Percentiles rank a stretch among this genome's conserved stretches.
phyloP scores from a whole-genome alignment of 2,797 vertebrate species.

The Myiotriccus ornatus region DNA sequence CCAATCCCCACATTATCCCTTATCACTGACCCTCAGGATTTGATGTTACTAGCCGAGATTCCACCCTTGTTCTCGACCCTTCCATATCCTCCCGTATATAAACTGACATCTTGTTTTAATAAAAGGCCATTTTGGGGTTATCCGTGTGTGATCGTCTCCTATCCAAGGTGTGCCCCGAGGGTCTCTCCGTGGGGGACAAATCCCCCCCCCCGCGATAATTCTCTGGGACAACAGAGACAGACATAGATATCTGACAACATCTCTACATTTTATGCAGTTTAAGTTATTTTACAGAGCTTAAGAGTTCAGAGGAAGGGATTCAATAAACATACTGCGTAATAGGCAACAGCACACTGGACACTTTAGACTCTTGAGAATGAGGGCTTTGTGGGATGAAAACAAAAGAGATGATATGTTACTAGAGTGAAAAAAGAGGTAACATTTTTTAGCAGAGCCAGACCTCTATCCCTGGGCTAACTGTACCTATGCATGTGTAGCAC shows the following conservation, averaged over 20 bases:
- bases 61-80: too few relatives aligned
- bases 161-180: too few relatives aligned
- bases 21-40: too few relatives aligned
- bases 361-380: not conserved
- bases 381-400: not conserved
- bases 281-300: not conserved
- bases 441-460: not conserved
- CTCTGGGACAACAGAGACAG: not conserved
- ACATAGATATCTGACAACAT: not conserved
- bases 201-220: too few relatives aligned
- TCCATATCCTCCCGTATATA: too few relatives aligned
- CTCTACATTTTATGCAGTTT: not conserved
- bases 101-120: too few relatives aligned
- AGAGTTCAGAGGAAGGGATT: not conserved
- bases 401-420: not conserved
- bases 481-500: not conserved
- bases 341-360: not conserved
- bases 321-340: not conserved
- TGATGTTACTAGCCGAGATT: too few relatives aligned
- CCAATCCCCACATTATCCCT: too few relatives aligned
- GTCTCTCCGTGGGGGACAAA: too few relatives aligned
- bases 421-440: not conserved
- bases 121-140: too few relatives aligned
- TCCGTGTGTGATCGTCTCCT: too few relatives aligned
- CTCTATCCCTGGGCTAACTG: not conserved